Conservation (phyloP, 2,888 invertebrate genomes). For the Meliscaeva auricollis region DNA sequence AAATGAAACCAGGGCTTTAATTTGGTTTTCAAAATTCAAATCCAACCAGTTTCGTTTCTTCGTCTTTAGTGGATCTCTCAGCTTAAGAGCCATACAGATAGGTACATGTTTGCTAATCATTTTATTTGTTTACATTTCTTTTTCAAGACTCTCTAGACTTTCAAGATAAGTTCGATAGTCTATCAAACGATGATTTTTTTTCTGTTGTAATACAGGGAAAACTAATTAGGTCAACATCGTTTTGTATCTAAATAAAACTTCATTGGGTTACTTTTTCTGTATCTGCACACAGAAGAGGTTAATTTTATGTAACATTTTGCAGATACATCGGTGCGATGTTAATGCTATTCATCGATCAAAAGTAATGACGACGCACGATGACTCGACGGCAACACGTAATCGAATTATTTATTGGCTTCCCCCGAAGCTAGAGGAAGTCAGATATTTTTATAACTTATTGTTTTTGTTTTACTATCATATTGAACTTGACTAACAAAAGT, state of each 20-base stretch:
- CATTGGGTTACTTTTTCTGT: background rate
- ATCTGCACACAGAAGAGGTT: constrained; percentile 1
- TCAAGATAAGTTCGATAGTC: background rate
- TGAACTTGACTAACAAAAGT: constrained; percentile 30
- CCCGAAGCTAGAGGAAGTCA: constrained; percentile 6
- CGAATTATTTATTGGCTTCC: constrained; percentile 18
- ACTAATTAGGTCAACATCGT: constrained; percentile 29
- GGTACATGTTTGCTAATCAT: background rate
- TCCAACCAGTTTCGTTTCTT: constrained; percentile 13
- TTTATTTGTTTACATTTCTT: background rate
- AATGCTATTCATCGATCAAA: constrained; percentile 14
- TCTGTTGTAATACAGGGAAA: constrained; percentile 8
- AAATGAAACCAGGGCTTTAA: background rate
- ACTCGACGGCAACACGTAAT: constrained; percentile 22
- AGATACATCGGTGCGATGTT: background rate
- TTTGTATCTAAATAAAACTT: constrained; percentile 5
- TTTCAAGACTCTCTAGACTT: background rate
- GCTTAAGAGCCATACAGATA: background rate
- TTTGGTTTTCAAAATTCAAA: constrained; percentile 1
- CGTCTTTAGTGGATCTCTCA: background rate
- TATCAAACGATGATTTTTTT: constrained; percentile 8
- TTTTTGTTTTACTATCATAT: constrained; percentile 8
- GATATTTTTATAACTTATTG: constrained; percentile 10
- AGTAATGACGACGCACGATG: background rate
- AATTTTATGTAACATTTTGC: background rate